Percentiles rank a stretch among this genome's conserved stretches.
Evolutionary conservation across 1,140 invertebrate genomes (phyloP).

Genomic region (Drosophila gunungcola): DNA sequence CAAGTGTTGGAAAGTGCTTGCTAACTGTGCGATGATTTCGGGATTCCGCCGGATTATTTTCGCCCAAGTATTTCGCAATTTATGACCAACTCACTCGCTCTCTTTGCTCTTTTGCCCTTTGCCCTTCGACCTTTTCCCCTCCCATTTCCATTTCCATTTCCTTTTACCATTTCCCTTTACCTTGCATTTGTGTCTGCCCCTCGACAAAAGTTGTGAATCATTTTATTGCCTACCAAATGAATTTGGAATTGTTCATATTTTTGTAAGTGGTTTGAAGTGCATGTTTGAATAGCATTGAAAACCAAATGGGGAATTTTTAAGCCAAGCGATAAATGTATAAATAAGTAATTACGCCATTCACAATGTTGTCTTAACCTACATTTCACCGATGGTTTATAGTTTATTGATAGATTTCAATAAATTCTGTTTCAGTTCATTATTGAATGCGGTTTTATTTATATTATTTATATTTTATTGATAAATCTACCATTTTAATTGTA

Average conservation of each 20-base stretch:
- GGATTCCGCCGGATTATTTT: slow-evolving; percentile 45
- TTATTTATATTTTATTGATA: too few species aligned
- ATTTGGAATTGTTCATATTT: slow-evolving; percentile 36
- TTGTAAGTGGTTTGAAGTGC: slow-evolving; percentile 17
- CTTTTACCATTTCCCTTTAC: not conserved
- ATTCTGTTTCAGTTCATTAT: too few species aligned
- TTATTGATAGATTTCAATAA: too few species aligned
- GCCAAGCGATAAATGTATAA: not conserved
- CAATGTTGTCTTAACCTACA: too few species aligned
- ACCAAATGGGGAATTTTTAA: not conserved
- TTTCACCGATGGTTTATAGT: too few species aligned
- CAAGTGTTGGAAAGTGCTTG: slow-evolving; percentile 37
- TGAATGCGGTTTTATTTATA: too few species aligned
- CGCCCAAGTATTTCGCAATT: slow-evolving; percentile 44
- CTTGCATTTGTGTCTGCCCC: slow-evolving; percentile 11
- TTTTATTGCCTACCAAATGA: slow-evolving; percentile 42
- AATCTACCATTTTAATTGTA: too few species aligned
- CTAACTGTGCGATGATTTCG: slow-evolving; percentile 51
- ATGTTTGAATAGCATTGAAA: not conserved
- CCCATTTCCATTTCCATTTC: not conserved
- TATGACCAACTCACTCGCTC: slow-evolving; percentile 20
- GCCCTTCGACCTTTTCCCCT: not conserved
- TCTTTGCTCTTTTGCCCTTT: slow-evolving; percentile 1
- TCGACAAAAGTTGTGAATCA: slow-evolving; percentile 30
- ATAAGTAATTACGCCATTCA: not conserved